phyloP scores from a whole-genome alignment of 2,113 vertebrate genomes.

The Megaleporinus macrocephalus region DNA sequence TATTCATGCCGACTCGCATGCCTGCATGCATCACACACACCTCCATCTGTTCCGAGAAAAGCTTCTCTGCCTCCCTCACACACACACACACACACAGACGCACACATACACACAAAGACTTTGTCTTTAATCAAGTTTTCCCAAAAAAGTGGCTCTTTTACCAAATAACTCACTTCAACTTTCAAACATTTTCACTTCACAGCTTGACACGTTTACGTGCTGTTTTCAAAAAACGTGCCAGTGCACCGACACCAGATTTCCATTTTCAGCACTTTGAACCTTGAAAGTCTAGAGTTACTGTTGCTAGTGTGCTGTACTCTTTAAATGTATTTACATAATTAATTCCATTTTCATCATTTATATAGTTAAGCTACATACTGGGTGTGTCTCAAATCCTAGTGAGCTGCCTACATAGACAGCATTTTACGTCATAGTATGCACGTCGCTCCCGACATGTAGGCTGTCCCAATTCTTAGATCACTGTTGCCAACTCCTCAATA shows the following conservation, averaged over 20 bases:
- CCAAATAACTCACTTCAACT: conserved; percentile 13
- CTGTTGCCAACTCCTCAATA: no score
- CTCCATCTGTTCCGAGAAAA: conserved; percentile 37
- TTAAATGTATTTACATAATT: no score
- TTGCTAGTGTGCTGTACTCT: no score
- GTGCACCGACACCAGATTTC: background rate
- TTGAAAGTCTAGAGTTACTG: no score
- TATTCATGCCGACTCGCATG: background rate
- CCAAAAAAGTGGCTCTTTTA: conserved; percentile 17
- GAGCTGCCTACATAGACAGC: no score
- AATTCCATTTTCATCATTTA: no score
- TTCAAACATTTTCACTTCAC: background rate
- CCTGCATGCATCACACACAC: background rate
- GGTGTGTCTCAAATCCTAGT: no score
- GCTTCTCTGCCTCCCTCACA: conserved; percentile 13
- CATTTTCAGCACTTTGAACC: background rate
- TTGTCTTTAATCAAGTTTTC: conserved; percentile 38
- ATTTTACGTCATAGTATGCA: no score
- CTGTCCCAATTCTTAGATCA: no score
- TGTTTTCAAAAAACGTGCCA: background rate
- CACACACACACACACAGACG: conserved; percentile 51
- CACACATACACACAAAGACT: no score
- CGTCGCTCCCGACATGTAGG: no score
- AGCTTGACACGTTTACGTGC: background rate
- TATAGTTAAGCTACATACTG: no score